Evolutionary conservation across 2,113 vertebrate genomes (phyloP), one percentile per base, ranked within the genome.

Genomic region (Microtus oregoni): DNA sequence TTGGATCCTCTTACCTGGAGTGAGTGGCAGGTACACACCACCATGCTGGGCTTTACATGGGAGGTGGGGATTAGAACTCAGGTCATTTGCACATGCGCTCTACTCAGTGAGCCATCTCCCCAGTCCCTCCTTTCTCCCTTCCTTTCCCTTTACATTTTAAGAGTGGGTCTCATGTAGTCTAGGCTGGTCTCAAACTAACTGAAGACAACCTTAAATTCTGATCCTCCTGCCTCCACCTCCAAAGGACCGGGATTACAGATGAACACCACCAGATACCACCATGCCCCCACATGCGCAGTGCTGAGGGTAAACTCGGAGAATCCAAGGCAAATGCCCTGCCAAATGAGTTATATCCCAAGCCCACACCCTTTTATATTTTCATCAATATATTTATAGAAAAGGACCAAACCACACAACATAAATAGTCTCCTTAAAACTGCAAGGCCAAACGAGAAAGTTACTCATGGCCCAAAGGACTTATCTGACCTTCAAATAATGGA

Each of bases 361-460:
- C 86, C 68, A 73, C 82, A 13, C 82, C 20, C 61, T 52, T 32
- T 44, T 68, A 38, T 12, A 68, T 44, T 91, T 90, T 89, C 67
- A 94, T 86, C 92, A 82, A 89, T 94, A 68, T 75, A 95, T 89
- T 95, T 95, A 88, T 35, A 96, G 92, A 68, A 96, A 95, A 87
- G 50, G 41, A 88, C 22, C 38, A 41, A 92, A 92, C 76, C 92
- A 79, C 94, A 95, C 5, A 68, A 68, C 67, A 91, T 35, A 97
- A 94, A 89, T 14, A 92, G 81, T 68, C 44, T 9, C 86, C 70
- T 50, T 78, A 94, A 73, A 90, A 93, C 44, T 17, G 86, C 63
- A 20, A 15, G 24, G 24, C 61, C 61, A 44, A 9, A 55, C 90
- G 38, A 86, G 82, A 86, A 86, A 87, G 50, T 67, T 88, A 55